phyloP scores from a whole-genome alignment of 2,797 vertebrate species.

The Diglossa cyanea region DNA sequence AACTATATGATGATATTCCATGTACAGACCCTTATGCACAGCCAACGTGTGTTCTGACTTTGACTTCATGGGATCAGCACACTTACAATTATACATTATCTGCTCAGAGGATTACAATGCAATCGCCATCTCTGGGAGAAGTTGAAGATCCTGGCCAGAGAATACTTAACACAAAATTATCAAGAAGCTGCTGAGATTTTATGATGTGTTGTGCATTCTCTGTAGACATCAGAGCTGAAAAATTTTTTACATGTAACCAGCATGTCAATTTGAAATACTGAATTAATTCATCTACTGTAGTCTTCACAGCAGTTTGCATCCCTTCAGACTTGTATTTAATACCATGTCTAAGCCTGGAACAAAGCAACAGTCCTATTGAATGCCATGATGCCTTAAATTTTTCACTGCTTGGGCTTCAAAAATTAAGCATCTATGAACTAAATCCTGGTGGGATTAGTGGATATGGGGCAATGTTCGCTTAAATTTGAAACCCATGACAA shows the following conservation, averaged over 20 bases:
- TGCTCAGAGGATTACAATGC: background rate
- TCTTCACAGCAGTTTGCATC: background rate
- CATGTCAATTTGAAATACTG: background rate
- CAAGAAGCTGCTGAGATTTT: background rate
- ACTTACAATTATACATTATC: background rate
- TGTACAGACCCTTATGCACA: background rate
- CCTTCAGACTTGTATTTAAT: background rate
- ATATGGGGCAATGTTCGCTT: background rate
- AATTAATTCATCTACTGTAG: background rate
- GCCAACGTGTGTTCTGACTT: background rate
- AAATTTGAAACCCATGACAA: background rate
- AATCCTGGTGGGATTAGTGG: background rate
- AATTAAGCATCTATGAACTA: background rate
- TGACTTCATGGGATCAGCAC: background rate
- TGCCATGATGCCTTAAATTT: background rate
- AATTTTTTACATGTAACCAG: background rate
- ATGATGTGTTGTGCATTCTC: background rate
- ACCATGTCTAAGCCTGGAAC: background rate
- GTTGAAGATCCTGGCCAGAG: background rate
- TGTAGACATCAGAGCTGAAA: background rate
- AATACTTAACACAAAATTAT: background rate
- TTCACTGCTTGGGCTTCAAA: background rate
- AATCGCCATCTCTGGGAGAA: background rate
- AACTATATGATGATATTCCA: background rate
- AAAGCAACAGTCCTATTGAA: background rate